phyloP scores from a whole-genome alignment of 2,888 invertebrate species.

The Macrosiphum euphorbiae region DNA sequence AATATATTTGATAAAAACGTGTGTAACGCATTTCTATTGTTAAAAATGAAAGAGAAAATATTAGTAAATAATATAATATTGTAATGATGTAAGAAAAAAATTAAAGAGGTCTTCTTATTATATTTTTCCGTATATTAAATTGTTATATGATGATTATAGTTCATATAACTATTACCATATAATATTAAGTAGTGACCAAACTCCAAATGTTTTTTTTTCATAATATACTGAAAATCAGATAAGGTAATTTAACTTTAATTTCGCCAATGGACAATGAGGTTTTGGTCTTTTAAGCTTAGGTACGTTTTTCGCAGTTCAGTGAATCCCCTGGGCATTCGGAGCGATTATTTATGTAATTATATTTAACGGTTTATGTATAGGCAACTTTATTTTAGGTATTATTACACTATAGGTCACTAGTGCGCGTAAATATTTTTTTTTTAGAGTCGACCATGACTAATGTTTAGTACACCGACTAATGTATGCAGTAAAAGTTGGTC shows the following conservation, averaged over 20 bases:
- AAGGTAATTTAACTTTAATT: background rate
- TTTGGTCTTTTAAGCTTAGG: background rate
- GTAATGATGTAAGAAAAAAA: background rate
- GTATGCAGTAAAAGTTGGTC: background rate
- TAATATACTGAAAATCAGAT: background rate
- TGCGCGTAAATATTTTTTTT: background rate
- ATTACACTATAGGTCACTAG: background rate
- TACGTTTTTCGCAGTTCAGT: background rate
- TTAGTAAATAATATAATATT: background rate
- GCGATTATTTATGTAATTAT: conserved; percentile 12
- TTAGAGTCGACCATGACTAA: background rate
- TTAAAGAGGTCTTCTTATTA: background rate
- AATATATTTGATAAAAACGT: background rate
- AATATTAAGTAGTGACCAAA: background rate
- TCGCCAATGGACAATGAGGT: background rate
- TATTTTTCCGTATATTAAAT: background rate
- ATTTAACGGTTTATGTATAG: background rate
- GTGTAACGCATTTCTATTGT: background rate
- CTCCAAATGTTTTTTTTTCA: background rate
- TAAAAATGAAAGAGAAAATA: background rate
- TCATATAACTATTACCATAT: background rate
- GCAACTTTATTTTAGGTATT: background rate
- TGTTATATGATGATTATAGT: background rate
- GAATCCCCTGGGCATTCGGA: background rate
- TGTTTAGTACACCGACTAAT: background rate